phyloP scores from a whole-genome alignment of 2,797 vertebrate species.

The Myotis planiceps region DNA sequence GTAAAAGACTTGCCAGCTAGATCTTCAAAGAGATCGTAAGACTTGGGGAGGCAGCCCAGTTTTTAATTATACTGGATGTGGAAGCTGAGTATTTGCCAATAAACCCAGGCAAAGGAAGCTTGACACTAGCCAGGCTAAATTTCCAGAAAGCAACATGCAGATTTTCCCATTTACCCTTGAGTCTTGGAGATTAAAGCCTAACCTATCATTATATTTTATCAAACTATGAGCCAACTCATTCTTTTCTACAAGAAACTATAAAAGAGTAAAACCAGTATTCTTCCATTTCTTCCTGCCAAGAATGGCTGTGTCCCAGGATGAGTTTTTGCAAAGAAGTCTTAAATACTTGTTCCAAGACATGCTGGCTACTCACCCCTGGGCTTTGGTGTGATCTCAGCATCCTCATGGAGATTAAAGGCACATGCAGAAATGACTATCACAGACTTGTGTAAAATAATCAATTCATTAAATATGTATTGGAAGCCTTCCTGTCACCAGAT shows the following conservation, averaged over 20 bases:
- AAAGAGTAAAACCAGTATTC: neutral
- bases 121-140: neutral
- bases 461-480: neutral
- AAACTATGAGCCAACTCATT: neutral
- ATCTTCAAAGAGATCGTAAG: constrained; percentile 34
- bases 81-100: constrained; percentile 26
- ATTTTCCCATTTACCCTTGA: neutral
- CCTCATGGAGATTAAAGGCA: neutral
- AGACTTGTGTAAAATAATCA: neutral
- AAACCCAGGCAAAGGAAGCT: neutral
- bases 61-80: constrained; percentile 22
- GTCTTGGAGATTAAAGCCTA: constrained; percentile 19
- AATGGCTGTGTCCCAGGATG: neutral
- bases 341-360: neutral
- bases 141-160: neutral
- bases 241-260: neutral
- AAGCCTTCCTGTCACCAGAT: neutral
- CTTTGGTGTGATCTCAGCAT: neutral
- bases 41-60: neutral
- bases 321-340: neutral
- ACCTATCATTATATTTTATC: neutral
- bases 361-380: neutral
- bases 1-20: neutral
- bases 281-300: neutral
- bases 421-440: neutral